Conservation (phyloP, 2,888 invertebrate species). For the Lithodes maja region DNA sequence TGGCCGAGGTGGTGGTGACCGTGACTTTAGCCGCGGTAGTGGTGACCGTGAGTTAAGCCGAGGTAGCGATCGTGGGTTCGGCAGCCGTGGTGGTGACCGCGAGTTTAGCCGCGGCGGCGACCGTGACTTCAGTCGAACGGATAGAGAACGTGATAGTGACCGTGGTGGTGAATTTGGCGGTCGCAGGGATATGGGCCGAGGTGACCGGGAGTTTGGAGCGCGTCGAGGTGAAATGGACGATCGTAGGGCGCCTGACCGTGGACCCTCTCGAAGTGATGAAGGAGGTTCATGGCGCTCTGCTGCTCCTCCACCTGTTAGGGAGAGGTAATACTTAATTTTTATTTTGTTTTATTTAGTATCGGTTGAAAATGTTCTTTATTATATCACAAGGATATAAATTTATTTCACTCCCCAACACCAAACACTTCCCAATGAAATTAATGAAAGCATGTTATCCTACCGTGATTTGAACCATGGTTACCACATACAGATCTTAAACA, state of each 20-base stretch:
- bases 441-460: too few relatives aligned
- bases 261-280: constrained; percentile 54
- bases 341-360: too few relatives aligned
- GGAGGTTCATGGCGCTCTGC: constrained; percentile 60
- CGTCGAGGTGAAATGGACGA: constrained; percentile 39
- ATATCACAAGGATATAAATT: too few relatives aligned
- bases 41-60: constrained; percentile 32
- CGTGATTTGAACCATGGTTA: too few relatives aligned
- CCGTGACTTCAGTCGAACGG: constrained; percentile 26
- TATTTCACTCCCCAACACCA: too few relatives aligned
- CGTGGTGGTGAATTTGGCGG: constrained; percentile 35
- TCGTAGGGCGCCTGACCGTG: constrained; percentile 38
- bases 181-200: constrained; percentile 36
- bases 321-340: constrained; percentile 14
- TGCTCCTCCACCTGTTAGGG: constrained; percentile 48
- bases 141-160: constrained; percentile 1
- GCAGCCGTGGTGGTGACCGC: constrained; percentile 20
- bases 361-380: too few relatives aligned
- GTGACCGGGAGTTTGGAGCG: constrained; percentile 34
- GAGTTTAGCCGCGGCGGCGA: constrained; percentile 40
- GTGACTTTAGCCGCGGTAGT: constrained; percentile 18
- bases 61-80: constrained; percentile 21
- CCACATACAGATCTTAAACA: too few relatives aligned
- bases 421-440: too few relatives aligned
- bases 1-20: constrained; percentile 35